These are phyloP conservation scores for Muscidifurax raptorellus DNA, from an alignment of 1,140 invertebrate species.

Conservation along the genomic window DNA sequence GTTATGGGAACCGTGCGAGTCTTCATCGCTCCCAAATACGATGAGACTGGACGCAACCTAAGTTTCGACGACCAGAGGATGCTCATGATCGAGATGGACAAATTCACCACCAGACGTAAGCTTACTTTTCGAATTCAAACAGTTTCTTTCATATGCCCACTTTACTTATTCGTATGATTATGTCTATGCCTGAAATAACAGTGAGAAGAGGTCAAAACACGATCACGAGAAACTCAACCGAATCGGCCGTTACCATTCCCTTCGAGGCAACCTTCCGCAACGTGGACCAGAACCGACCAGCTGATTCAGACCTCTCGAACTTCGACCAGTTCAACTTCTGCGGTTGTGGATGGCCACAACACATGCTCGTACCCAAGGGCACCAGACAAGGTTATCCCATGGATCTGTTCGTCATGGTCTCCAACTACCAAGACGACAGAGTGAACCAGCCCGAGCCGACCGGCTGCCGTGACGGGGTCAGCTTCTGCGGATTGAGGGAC, in stretches of 20 bases:
- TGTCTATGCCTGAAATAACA: constrained; percentile 56
- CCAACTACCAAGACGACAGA: constrained; percentile 83
- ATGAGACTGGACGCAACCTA: constrained; percentile 81
- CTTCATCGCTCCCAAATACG: constrained; percentile 83
- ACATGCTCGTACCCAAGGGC: constrained; percentile 88
- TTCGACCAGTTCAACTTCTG: constrained; percentile 72
- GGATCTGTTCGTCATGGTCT: constrained; percentile 88
- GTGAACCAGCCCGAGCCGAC: constrained; percentile 68
- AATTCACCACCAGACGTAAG: constrained; percentile 60
- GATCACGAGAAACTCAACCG: constrained; percentile 75
- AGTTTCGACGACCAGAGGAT: constrained; percentile 80
- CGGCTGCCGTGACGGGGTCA: constrained; percentile 78
- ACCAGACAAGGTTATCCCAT: constrained; percentile 80
- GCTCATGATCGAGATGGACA: constrained; percentile 87
- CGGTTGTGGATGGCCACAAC: constrained; percentile 91
- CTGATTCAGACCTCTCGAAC: constrained; percentile 51
- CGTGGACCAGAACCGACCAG: constrained; percentile 70
- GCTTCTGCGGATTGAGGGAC: constrained; percentile 85
- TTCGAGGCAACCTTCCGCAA: constrained; percentile 81
- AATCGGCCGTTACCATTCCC: constrained; percentile 81
- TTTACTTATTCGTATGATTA: not conserved
- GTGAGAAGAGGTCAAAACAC: constrained; percentile 77
- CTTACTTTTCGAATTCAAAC: not conserved
- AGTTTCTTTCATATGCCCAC: not conserved
- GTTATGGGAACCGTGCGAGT: constrained; percentile 84